A percentile compares a stretch with the other conserved stretches of the same genome.
These are phyloP conservation scores for Oryzias dopingdopingensis DNA, from an alignment of 2,797 vertebrate genomes.

Conservation along the genomic window DNA sequence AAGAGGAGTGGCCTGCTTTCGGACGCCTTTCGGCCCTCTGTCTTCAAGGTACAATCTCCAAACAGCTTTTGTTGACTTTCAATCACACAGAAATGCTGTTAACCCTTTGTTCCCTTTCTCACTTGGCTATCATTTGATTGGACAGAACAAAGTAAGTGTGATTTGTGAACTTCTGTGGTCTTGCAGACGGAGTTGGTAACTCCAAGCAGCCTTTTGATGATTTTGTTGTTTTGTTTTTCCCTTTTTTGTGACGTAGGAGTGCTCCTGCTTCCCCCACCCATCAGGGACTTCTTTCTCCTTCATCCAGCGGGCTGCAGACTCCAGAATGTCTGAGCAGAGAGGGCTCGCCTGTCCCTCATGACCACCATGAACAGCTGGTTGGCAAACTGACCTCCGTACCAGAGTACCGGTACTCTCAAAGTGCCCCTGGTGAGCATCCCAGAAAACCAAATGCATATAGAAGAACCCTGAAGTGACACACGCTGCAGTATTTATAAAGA, in stretches of 20 bases:
- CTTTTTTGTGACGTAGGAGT: slow-evolving; percentile 77
- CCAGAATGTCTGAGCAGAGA: slow-evolving; percentile 96
- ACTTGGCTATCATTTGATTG: slow-evolving; percentile 69
- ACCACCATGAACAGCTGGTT: slow-evolving; percentile 87
- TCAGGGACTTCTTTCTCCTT: slow-evolving; percentile 91
- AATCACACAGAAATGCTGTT: slow-evolving; percentile 14
- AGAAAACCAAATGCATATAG: not conserved
- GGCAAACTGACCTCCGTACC: slow-evolving; percentile 92
- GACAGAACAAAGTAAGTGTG: slow-evolving; percentile 81
- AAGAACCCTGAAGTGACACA: not conserved
- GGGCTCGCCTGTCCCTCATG: slow-evolving; percentile 91
- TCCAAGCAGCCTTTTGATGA: slow-evolving; percentile 4
- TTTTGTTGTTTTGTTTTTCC: slow-evolving; percentile 4
- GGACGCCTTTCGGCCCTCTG: slow-evolving; percentile 95
- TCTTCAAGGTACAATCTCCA: slow-evolving; percentile 85
- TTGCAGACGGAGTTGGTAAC: slow-evolving; percentile 15
- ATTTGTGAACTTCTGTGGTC: slow-evolving; percentile 27
- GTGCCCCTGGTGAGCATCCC: slow-evolving; percentile 87
- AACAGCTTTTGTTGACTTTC: not conserved
- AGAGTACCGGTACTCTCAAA: slow-evolving; percentile 95
- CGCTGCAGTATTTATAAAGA: not conserved
- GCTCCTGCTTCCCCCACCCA: slow-evolving; percentile 97
- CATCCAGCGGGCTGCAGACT: slow-evolving; percentile 94
- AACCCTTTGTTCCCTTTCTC: slow-evolving; percentile 54
- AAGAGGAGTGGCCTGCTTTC: slow-evolving; percentile 95